phyloP scores from a whole-genome alignment of 1,140 invertebrate genomes.

The Trissolcus basalis region DNA sequence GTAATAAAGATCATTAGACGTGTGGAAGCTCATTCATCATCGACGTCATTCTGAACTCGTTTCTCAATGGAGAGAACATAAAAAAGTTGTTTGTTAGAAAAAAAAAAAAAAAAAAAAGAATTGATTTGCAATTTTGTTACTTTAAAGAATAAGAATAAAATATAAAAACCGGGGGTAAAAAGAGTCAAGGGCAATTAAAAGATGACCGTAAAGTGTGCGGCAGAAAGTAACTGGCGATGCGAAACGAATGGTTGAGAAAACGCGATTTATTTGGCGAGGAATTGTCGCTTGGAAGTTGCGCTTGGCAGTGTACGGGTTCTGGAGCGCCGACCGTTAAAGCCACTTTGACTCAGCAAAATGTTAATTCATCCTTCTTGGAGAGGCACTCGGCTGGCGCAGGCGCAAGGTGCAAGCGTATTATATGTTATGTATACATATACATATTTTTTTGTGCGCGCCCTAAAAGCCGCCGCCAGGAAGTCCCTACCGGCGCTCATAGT shows the following conservation, averaged over 20 bases:
- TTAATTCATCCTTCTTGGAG: conserved; percentile 54
- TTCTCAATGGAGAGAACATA: no score
- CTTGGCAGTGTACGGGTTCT: conserved; percentile 40
- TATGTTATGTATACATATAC: conserved; percentile 22
- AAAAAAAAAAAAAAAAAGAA: no score
- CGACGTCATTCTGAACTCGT: neutral
- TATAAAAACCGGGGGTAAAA: neutral
- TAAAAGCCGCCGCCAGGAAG: conserved; percentile 51
- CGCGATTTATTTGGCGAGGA: conserved; percentile 43
- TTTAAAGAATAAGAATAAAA: neutral
- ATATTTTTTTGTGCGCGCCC: conserved; percentile 40
- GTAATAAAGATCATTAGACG: conserved; percentile 18
- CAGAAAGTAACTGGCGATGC: conserved; percentile 6
- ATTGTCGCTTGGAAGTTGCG: conserved; percentile 34
- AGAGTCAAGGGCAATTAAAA: neutral
- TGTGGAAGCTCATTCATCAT: conserved; percentile 16
- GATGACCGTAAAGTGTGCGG: conserved; percentile 17
- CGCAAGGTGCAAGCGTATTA: conserved; percentile 58
- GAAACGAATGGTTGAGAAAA: conserved; percentile 19
- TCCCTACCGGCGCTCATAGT: conserved; percentile 33
- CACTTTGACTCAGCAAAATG: conserved; percentile 60
- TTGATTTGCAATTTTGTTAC: no score
- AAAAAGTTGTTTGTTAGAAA: no score
- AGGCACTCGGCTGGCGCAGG: conserved; percentile 41
- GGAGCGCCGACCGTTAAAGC: conserved; percentile 46